A percentile compares a stretch with the other conserved stretches of the same genome.
phyloP scores from a whole-genome alignment of 2,113 vertebrate species.

The Dendrocopos noguchii region DNA sequence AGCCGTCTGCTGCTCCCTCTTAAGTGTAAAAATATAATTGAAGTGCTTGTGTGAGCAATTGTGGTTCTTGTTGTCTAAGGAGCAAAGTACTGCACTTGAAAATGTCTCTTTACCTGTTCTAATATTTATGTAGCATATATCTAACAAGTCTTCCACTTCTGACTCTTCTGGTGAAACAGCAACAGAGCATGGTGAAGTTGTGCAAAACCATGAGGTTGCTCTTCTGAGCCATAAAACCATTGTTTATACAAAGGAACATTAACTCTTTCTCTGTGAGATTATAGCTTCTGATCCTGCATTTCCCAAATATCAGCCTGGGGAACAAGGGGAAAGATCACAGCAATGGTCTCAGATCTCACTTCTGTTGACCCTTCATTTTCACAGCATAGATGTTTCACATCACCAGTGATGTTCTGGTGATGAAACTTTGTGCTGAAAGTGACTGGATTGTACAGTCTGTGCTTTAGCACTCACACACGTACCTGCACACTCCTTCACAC shows the following conservation, averaged over 20 bases:
- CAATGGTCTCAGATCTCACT: neutral
- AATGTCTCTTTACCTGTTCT: neutral
- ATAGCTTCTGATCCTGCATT: neutral
- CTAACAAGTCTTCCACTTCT: neutral
- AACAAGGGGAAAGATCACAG: neutral
- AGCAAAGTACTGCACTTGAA: neutral
- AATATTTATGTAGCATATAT: neutral
- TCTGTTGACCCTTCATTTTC: neutral
- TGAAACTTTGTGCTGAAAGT: neutral
- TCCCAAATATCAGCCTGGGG: neutral
- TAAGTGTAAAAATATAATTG: neutral
- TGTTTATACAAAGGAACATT: neutral
- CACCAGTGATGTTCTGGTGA: conserved; percentile 65
- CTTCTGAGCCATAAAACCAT: neutral
- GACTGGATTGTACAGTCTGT: neutral
- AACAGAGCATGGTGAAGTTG: neutral
- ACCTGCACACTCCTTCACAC: neutral
- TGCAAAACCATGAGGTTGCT: neutral
- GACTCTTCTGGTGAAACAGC: neutral
- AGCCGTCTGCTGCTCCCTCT: neutral
- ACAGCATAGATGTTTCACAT: conserved; percentile 2
- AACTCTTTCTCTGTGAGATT: neutral
- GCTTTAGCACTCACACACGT: neutral
- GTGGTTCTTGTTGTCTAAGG: neutral
- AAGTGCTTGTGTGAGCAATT: neutral